Evolutionary conservation across 2,888 invertebrate genomes (phyloP).

Genomic region (Phania funesta): DNA sequence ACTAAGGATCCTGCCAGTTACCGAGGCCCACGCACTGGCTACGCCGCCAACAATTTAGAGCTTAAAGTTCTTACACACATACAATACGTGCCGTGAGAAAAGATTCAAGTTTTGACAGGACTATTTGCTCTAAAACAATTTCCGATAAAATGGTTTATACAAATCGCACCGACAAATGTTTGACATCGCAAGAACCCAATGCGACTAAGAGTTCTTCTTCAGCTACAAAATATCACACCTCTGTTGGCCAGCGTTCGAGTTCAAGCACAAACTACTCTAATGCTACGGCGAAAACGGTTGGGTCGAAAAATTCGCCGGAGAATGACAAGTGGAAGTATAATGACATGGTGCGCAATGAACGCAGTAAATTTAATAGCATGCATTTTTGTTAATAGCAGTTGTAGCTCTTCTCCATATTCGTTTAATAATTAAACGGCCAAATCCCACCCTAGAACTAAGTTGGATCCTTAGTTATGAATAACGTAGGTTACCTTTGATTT

Average conservation of each 20-base stretch:
- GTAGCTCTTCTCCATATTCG: not conserved
- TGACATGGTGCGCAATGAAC: conserved; percentile 77
- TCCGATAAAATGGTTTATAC: conserved; percentile 75
- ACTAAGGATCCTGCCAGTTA: conserved; percentile 77
- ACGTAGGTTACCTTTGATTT: conserved; percentile 2
- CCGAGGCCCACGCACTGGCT: conserved; percentile 80
- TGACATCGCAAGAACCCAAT: conserved; percentile 69
- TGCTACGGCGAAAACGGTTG: conserved; percentile 59
- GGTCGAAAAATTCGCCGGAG: conserved; percentile 72
- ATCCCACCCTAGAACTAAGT: conserved; percentile 15
- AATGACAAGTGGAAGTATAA: conserved; percentile 79
- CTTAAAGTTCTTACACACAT: conserved; percentile 79
- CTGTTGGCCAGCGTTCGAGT: conserved; percentile 9
- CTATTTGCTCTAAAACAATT: not conserved
- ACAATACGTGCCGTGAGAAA: conserved; percentile 79
- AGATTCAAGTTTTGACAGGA: not conserved
- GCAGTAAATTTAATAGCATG: conserved; percentile 77
- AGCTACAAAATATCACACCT: conserved; percentile 17
- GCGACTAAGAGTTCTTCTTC: conserved; percentile 26
- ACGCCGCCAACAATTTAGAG: conserved; percentile 79
- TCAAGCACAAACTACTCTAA: not conserved
- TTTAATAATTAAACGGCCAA: not conserved
- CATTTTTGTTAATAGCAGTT: conserved; percentile 75
- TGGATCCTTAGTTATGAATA: conserved; percentile 22
- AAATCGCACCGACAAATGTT: conserved; percentile 77